Conservation (phyloP, 2,113 vertebrate genomes). For the Grammomys dolichurus region DNA sequence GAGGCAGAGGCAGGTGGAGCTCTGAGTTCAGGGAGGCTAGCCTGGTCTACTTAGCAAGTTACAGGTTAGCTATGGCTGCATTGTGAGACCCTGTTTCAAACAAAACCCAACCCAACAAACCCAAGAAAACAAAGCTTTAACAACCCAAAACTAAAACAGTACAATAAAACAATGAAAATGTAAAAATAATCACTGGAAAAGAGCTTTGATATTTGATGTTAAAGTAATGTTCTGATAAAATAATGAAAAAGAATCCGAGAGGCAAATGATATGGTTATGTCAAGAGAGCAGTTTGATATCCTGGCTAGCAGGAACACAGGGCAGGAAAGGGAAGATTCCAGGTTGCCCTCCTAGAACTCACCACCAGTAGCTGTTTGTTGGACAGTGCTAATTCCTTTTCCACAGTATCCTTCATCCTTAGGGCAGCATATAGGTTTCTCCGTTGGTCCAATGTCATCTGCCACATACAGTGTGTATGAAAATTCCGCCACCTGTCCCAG, state of each 20-base stretch:
- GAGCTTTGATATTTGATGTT: not conserved
- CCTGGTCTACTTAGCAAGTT: no score
- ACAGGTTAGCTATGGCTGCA: not conserved
- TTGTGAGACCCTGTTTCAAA: not conserved
- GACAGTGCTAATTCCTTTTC: slow-evolving; percentile 72
- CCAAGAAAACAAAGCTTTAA: not conserved
- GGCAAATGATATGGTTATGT: not conserved
- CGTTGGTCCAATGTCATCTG: slow-evolving; percentile 61
- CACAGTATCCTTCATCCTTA: not conserved
- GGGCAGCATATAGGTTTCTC: not conserved
- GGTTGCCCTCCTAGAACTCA: slow-evolving; percentile 66
- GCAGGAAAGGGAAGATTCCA: not conserved
- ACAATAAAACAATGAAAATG: not conserved
- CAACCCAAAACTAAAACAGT: not conserved
- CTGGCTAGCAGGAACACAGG: not conserved
- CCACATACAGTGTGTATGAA: not conserved
- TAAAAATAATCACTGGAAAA: not conserved
- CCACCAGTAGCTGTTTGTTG: slow-evolving; percentile 73
- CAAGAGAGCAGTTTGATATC: not conserved
- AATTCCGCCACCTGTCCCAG: slow-evolving; percentile 52
- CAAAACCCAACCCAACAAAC: not conserved
- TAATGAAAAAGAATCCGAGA: not conserved
- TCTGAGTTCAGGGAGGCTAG: no score
- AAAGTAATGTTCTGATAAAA: not conserved
- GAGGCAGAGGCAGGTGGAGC: no score